Evolutionary conservation across 2,113 vertebrate species (phyloP), one percentile per base, ranked within the genome.

Genomic region (Eptatretus burgeri): DNA sequence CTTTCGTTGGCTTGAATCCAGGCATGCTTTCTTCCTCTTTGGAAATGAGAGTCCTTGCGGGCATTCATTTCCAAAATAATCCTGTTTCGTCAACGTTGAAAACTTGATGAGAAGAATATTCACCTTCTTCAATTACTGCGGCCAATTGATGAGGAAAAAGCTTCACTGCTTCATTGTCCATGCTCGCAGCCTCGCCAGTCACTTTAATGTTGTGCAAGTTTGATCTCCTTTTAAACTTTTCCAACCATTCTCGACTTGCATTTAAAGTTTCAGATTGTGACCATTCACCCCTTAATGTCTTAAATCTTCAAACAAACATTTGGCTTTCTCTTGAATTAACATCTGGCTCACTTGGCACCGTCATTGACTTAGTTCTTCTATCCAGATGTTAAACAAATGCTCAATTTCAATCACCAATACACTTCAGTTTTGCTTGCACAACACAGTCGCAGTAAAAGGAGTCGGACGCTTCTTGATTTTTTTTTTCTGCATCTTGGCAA

Each of bases 1-100:
- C 65, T 51, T 68, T 66, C 53, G 63, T 63, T 63, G 56, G 60
- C 51, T 66, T 66, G 49, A 67, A 66, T 12, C 49, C 53, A 17
- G 67, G 62, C 62, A 16, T 63, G 52, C 50, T 52, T 18, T 18
- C 60, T 11, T 14, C 63, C 49, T 64, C 65, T 50, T 51, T 63
- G 12, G 52, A 63, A 51, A 64, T 53, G 51, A 17, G 60, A 18
- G 62, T 52, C n/a, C 49, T 11, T 51, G 5, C 5, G 14, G 52
- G 1, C 52, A 56, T 56, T 56, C 18, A 10, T 9, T 9, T 9
- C 52, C 52, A 14, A 5, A 56, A 56, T 16, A 56, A 4, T 56
- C 52, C 52, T 17, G 18, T 56, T 17, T 56, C 52, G 18, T n/a
- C 9, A 17, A 56, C 14, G 63, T 68, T 67, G 20, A 68, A 68